Evolutionary conservation across 92 coral and sea anemone genomes (phyloP).

Genomic region (Palythoa caribaeorum): DNA sequence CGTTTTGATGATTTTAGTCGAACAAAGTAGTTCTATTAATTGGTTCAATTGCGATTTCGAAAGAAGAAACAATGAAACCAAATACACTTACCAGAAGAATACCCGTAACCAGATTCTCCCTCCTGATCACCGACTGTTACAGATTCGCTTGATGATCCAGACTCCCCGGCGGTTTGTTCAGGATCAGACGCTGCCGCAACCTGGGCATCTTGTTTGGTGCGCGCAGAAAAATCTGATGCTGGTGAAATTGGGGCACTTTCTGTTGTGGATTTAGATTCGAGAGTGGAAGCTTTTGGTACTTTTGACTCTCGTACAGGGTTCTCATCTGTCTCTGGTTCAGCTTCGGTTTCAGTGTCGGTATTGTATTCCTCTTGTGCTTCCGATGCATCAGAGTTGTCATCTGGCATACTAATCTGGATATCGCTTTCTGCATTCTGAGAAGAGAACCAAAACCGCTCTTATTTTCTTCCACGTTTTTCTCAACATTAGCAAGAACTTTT

Average conservation of each 20-base stretch:
- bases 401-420: slow-evolving; percentile 39
- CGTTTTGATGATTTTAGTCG: no score
- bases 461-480: not conserved
- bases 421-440: slow-evolving; percentile 25
- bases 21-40: no score
- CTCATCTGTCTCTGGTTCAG: slow-evolving; percentile 38
- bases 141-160: slow-evolving; percentile 42
- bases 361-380: slow-evolving; percentile 28
- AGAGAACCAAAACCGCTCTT: not conserved
- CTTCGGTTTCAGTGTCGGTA: slow-evolving; percentile 47
- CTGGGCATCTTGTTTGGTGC: slow-evolving; percentile 35
- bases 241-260: not conserved
- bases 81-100: slow-evolving; percentile 24
- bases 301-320: slow-evolving; percentile 48
- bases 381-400: slow-evolving; percentile 39
- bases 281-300: slow-evolving; percentile 24
- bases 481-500: not conserved
- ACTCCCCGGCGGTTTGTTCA: slow-evolving; percentile 48
- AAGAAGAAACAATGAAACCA: not conserved
- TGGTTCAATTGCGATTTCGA: no score
- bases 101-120: slow-evolving; percentile 20
- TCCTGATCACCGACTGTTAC: slow-evolving; percentile 33
- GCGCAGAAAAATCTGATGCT: slow-evolving; percentile 1
- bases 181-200: slow-evolving; percentile 25
- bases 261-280: slow-evolving; percentile 2